phyloP scores from a whole-genome alignment of 2,888 invertebrate genomes.

The Hydropsyche betteni region DNA sequence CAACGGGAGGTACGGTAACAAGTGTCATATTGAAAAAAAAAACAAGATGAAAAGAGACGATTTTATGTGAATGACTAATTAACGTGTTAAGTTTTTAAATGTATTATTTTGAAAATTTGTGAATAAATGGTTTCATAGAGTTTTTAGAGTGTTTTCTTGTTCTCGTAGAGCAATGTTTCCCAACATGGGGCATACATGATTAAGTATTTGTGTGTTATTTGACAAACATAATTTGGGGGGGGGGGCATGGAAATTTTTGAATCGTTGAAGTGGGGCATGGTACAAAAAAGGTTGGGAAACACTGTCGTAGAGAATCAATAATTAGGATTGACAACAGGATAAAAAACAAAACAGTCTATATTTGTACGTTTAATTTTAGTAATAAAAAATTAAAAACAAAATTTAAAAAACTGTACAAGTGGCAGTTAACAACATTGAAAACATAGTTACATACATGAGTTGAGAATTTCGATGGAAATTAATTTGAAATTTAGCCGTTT shows the following conservation, averaged over 20 bases:
- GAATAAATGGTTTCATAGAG: slow-evolving; percentile 9
- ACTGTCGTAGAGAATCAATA: too few relatives aligned
- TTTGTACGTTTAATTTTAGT: slow-evolving; percentile 51
- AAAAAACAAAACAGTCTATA: slow-evolving; percentile 34
- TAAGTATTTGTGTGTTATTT: too few relatives aligned
- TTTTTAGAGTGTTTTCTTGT: too few relatives aligned
- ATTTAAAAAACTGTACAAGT: slow-evolving; percentile 50
- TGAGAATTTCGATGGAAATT: too few relatives aligned
- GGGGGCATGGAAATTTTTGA: too few relatives aligned
- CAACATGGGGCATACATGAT: too few relatives aligned
- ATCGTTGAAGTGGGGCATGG: too few relatives aligned
- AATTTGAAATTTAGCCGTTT: too few relatives aligned
- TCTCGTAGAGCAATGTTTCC: too few relatives aligned
- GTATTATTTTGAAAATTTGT: slow-evolving; percentile 22
- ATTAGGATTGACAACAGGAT: not conserved
- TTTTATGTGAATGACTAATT: slow-evolving; percentile 20
- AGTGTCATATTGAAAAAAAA: slow-evolving; percentile 8
- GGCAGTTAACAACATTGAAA: slow-evolving; percentile 49
- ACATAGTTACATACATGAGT: slow-evolving; percentile 35
- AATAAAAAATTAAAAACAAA: slow-evolving; percentile 48
- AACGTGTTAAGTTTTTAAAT: slow-evolving; percentile 23
- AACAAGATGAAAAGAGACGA: not conserved
- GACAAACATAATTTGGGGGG: too few relatives aligned
- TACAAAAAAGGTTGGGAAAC: too few relatives aligned
- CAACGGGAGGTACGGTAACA: slow-evolving; percentile 34